Evolutionary conservation across 2,888 invertebrate genomes (phyloP).

Genomic region (Mantis religiosa): DNA sequence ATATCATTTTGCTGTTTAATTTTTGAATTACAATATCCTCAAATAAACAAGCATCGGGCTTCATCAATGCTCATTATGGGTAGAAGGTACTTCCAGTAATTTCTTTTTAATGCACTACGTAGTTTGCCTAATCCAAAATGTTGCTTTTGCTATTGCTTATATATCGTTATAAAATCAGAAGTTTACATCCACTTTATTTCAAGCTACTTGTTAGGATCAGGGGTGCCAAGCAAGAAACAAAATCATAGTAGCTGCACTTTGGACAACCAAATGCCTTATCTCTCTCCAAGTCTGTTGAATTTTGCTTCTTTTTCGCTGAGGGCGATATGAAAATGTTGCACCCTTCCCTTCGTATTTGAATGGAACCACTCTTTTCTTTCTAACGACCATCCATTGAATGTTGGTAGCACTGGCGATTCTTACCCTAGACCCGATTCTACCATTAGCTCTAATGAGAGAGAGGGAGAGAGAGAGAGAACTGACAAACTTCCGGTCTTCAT

Average conservation of each 20-base stretch:
- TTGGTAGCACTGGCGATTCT: neutral
- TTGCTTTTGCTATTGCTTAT: too few relatives aligned
- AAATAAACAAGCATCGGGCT: too few relatives aligned
- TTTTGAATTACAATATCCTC: too few relatives aligned
- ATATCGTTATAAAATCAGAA: too few relatives aligned
- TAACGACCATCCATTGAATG: neutral
- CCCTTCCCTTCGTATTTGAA: neutral
- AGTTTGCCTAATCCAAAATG: too few relatives aligned
- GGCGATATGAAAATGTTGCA: neutral
- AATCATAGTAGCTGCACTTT: neutral
- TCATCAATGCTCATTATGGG: too few relatives aligned
- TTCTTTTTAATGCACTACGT: too few relatives aligned
- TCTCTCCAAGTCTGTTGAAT: neutral
- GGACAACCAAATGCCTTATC: neutral
- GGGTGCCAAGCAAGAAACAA: too few relatives aligned
- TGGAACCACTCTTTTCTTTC: neutral
- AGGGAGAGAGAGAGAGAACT: neutral
- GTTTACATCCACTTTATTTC: too few relatives aligned
- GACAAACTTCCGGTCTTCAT: neutral
- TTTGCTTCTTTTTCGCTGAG: neutral
- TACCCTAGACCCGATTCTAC: neutral
- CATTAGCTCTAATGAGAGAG: neutral
- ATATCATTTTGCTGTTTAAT: too few relatives aligned
- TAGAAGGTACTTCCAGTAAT: too few relatives aligned
- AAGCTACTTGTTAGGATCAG: too few relatives aligned